These are phyloP conservation scores for Callionymus lyra DNA, from an alignment of 2,113 vertebrate genomes.

Conservation along the genomic window DNA sequence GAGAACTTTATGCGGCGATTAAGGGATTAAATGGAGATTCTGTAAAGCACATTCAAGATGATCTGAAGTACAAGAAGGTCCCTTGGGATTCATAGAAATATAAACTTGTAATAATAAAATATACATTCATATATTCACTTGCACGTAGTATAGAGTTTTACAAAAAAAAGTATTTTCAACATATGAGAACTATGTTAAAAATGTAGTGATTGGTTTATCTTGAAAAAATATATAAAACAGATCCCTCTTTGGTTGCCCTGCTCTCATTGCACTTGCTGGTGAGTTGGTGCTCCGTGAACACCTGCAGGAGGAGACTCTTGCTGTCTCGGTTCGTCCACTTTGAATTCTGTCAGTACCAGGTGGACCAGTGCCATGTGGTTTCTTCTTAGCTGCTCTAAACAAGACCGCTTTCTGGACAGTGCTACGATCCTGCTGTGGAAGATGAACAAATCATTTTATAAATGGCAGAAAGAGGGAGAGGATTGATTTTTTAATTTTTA, in stretches of 20 bases:
- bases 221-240: conserved; percentile 21
- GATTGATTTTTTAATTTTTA: neutral
- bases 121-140: conserved; percentile 64
- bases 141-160: conserved; percentile 43
- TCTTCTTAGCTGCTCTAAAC: conserved; percentile 46
- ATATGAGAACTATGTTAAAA: conserved; percentile 29
- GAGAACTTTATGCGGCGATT: no score
- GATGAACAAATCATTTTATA: neutral
- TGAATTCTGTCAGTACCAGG: conserved; percentile 14
- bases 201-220: conserved; percentile 13
- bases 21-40: no score
- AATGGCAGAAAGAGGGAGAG: neutral
- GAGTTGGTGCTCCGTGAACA: conserved; percentile 47
- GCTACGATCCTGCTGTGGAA: conserved; percentile 43
- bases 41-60: no score
- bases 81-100: no score
- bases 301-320: conserved; percentile 25
- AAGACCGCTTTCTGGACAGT: conserved; percentile 11
- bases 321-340: conserved; percentile 22
- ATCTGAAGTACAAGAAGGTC: no score
- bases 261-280: conserved; percentile 20
- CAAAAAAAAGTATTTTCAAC: conserved; percentile 44
- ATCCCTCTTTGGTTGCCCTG: conserved; percentile 2
- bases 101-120: conserved; percentile 40
- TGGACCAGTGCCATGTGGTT: conserved; percentile 24